These are phyloP conservation scores for Agrotis clavis DNA, from an alignment of 2,888 invertebrate genomes.

Conservation along the genomic window DNA sequence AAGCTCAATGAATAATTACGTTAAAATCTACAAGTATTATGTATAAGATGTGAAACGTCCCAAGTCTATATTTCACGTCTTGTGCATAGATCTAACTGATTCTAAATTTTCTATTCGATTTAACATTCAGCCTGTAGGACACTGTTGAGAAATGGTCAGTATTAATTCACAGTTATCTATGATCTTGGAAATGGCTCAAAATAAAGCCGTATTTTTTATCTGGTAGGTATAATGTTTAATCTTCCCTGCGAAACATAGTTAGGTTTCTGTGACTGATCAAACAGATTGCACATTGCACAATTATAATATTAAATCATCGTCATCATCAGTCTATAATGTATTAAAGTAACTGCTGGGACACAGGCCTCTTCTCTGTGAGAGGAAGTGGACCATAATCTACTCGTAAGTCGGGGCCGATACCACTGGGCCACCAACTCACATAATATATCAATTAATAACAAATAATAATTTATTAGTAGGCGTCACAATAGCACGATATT, in stretches of 20 bases:
- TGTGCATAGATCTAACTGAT: conserved; percentile 43
- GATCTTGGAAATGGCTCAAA: conserved; percentile 57
- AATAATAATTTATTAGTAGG: too few relatives aligned
- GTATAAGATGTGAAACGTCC: conserved; percentile 16
- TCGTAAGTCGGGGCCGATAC: too few relatives aligned
- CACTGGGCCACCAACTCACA: too few relatives aligned
- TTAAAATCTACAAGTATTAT: conserved; percentile 9
- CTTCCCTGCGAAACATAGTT: conserved; percentile 12
- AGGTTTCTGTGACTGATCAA: not conserved
- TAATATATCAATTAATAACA: too few relatives aligned
- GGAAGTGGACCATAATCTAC: too few relatives aligned
- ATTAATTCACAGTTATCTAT: conserved; percentile 61
- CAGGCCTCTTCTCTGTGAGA: too few relatives aligned
- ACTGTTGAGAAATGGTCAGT: conserved; percentile 57
- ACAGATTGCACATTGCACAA: too few relatives aligned
- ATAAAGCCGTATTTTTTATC: conserved; percentile 53
- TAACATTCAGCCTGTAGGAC: conserved; percentile 54
- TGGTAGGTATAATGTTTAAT: conserved; percentile 25
- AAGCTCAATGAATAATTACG: conserved; percentile 9
- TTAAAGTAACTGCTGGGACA: too few relatives aligned
- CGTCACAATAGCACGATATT: too few relatives aligned
- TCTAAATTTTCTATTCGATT: conserved; percentile 57
- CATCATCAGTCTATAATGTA: too few relatives aligned
- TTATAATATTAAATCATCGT: too few relatives aligned
- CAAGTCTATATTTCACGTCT: conserved; percentile 35